Evolutionary conservation across 2,797 vertebrate genomes (phyloP), one percentile per base, ranked within the genome.

Genomic region (Periophthalmus magnuspinnatus): DNA sequence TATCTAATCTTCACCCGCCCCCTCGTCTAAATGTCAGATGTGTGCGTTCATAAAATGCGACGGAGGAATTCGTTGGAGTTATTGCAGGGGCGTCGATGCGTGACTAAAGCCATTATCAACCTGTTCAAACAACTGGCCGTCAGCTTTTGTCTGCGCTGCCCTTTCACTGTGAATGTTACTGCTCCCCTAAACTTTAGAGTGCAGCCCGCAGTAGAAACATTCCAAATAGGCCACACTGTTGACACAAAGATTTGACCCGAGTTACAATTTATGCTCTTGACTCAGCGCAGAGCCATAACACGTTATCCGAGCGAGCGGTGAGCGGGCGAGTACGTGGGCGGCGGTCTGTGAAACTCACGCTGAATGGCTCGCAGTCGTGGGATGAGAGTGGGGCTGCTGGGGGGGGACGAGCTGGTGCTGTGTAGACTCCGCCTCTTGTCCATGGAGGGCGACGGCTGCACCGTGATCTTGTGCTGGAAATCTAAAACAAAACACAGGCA

Each of bases 401-500:
- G 96, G 2, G 96, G 96, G 76, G 96, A 98, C 67, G 94, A 96
- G 69, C 92, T 95, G 75, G 91, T 95, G 89, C 96, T 95, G 65
- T 97, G 95, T 71, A 97, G 93, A 81, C 96, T 98, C 74, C 95
- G 92, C 79, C 96, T 94, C 89, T 96, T 97, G 88, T 98, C 97
- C 94, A 97, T 89, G 72, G 93, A 96, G 3, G 96, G 97, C 0
- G 97, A 98, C 5, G 97, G 97, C 89, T 98, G 97, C 65, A 98
- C 97, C 0, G 97, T 98, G 87, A 98, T 98, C 89, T 98, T 98
- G 77, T 98, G 97, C 83, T 98, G 97, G 81, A 98, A 98, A 90
- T 98, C 97, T 98, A 73, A 9, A 63, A 76, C 8, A 67, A 0
- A 58, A 47, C 14, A 24, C 36, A 21, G 2, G 38, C 4, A 55